These are phyloP conservation scores for Cephonodes hylas DNA, from an alignment of 2,888 invertebrate genomes.

Conservation along the genomic window DNA sequence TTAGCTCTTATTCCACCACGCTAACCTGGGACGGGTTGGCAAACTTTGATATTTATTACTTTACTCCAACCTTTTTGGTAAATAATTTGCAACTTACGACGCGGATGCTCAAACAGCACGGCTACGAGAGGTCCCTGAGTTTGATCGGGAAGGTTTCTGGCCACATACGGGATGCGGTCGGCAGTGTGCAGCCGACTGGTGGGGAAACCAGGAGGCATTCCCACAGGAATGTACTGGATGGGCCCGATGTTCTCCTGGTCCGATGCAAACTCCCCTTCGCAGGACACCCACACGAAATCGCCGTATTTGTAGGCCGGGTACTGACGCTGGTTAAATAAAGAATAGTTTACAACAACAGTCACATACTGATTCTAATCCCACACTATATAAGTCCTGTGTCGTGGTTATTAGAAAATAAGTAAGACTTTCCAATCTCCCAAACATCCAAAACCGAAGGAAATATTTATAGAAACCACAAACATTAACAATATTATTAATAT, in stretches of 20 bases:
- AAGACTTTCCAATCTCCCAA: too few relatives aligned
- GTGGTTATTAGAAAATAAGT: too few relatives aligned
- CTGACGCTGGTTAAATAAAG: slow-evolving; percentile 33
- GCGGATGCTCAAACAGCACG: slow-evolving; percentile 66
- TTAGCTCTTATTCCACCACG: too few relatives aligned
- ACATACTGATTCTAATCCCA: too few relatives aligned
- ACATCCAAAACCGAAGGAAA: too few relatives aligned
- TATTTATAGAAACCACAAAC: too few relatives aligned
- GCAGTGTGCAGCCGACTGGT: slow-evolving; percentile 63
- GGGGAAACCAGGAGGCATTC: slow-evolving; percentile 81
- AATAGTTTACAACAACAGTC: too few relatives aligned
- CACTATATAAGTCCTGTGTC: too few relatives aligned
- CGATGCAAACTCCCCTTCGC: slow-evolving; percentile 87
- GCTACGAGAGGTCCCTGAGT: slow-evolving; percentile 62
- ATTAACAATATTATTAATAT: too few relatives aligned
- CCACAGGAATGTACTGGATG: slow-evolving; percentile 85
- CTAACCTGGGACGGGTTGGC: too few relatives aligned
- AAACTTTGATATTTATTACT: too few relatives aligned
- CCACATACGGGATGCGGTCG: slow-evolving; percentile 59
- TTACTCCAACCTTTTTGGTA: too few relatives aligned
- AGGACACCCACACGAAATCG: slow-evolving; percentile 89
- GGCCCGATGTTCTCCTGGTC: slow-evolving; percentile 89
- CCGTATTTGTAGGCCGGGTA: slow-evolving; percentile 63
- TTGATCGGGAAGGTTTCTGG: slow-evolving; percentile 56
- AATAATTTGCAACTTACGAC: slow-evolving; percentile 48